phyloP scores from a whole-genome alignment of 2,888 invertebrate species.

The Mythimna ferrago region DNA sequence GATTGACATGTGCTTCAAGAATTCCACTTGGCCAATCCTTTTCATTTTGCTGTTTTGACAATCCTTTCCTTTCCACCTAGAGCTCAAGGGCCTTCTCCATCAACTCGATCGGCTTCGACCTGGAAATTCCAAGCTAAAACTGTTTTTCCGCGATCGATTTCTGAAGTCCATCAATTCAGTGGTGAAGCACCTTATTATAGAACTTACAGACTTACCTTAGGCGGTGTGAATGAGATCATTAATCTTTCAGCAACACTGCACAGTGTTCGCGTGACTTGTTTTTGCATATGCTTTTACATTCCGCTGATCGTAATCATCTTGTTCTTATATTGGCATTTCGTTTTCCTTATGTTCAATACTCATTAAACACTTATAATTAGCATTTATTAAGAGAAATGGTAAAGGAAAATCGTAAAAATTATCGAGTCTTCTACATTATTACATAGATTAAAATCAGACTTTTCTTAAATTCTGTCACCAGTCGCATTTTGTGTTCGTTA shows the following conservation, averaged over 20 bases:
- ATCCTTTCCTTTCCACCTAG: neutral
- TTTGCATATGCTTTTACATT: conserved; percentile 65
- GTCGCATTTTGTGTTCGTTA: neutral
- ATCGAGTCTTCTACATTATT: neutral
- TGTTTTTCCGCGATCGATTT: too few species aligned
- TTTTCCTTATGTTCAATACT: conserved; percentile 55
- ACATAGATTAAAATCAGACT: neutral
- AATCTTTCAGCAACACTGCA: conserved; percentile 58
- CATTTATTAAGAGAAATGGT: conserved; percentile 30
- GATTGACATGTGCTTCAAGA: neutral
- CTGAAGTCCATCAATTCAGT: neutral
- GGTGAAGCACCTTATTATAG: neutral
- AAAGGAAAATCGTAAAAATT: conserved; percentile 6
- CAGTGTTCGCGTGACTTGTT: conserved; percentile 58
- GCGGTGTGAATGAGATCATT: conserved; percentile 51
- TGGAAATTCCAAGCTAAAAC: neutral
- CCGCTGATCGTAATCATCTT: conserved; percentile 50
- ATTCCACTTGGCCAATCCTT: neutral
- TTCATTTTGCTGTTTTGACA: neutral
- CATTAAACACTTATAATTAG: conserved; percentile 46
- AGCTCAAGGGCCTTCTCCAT: neutral
- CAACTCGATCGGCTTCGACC: neutral
- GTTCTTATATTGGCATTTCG: conserved; percentile 39
- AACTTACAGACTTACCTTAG: conserved; percentile 3
- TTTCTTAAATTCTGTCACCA: neutral